These are phyloP conservation scores for Rhadina sibilatrix DNA, from an alignment of 2,113 vertebrate species.

Conservation along the genomic window DNA sequence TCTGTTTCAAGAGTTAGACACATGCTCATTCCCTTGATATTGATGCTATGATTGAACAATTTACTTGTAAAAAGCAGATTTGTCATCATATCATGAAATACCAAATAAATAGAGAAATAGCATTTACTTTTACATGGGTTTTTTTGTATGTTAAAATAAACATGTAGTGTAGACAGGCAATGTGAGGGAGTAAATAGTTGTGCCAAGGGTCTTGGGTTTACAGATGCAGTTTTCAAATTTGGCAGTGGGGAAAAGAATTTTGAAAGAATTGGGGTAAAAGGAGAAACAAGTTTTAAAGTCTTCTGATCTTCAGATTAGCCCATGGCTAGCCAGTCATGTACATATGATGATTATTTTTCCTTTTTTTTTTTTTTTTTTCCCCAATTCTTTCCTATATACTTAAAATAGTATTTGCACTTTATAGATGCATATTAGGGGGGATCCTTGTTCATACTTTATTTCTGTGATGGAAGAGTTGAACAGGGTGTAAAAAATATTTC, in stretches of 20 bases:
- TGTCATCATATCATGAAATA: neutral
- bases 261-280: neutral
- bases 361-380: neutral
- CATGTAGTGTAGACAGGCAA: neutral
- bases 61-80: neutral
- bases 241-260: neutral
- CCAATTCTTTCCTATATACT: neutral
- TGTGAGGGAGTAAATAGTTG: neutral
- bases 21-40: neutral
- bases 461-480: neutral
- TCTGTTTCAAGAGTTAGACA: neutral
- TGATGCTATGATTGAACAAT: neutral
- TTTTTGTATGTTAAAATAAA: neutral
- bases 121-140: neutral
- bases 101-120: neutral
- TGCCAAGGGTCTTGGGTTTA: neutral
- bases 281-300: neutral
- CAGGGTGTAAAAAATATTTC: neutral
- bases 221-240: neutral
- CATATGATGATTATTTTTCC: neutral
- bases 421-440: neutral
- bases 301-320: neutral
- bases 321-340: fast-evolving
- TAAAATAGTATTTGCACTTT: neutral
- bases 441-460: neutral